Percentiles rank a stretch among this genome's conserved stretches.
These are phyloP conservation scores for Trachelus iudaicus DNA, from an alignment of 2,888 invertebrate species.

Conservation along the genomic window DNA sequence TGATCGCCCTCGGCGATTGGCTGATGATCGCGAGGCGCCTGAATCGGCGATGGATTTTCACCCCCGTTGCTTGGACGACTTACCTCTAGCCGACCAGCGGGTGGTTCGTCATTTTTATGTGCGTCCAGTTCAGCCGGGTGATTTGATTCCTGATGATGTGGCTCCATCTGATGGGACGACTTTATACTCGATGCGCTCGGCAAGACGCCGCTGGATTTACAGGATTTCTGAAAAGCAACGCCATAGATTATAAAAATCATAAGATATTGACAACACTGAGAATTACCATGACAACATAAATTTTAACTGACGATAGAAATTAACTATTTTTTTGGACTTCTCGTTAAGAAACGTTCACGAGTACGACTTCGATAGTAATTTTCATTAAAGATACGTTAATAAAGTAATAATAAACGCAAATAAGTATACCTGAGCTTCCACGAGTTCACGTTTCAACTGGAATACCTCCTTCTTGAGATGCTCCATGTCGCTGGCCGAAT, in stretches of 20 bases:
- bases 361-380: neutral
- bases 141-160: slow-evolving; percentile 1
- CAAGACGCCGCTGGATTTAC: slow-evolving; percentile 24
- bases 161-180: slow-evolving; percentile 24
- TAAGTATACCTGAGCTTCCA: slow-evolving; percentile 44
- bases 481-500: slow-evolving; percentile 43
- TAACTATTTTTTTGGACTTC: neutral
- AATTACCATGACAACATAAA: neutral
- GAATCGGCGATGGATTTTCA: slow-evolving; percentile 48
- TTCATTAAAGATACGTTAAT: neutral
- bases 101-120: neutral
- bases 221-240: slow-evolving; percentile 35
- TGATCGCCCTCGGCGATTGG: slow-evolving; percentile 32
- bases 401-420: neutral
- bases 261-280: neutral
- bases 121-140: neutral
- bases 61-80: slow-evolving; percentile 53
- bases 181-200: slow-evolving; percentile 26
- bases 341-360: neutral
- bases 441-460: slow-evolving; percentile 52
- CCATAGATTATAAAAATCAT: neutral
- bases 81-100: slow-evolving; percentile 51
- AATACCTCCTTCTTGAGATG: slow-evolving; percentile 53
- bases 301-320: neutral
- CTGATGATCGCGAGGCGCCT: slow-evolving; percentile 47